phyloP scores from a whole-genome alignment of 2,113 vertebrate species.

The Platichthys flesus region DNA sequence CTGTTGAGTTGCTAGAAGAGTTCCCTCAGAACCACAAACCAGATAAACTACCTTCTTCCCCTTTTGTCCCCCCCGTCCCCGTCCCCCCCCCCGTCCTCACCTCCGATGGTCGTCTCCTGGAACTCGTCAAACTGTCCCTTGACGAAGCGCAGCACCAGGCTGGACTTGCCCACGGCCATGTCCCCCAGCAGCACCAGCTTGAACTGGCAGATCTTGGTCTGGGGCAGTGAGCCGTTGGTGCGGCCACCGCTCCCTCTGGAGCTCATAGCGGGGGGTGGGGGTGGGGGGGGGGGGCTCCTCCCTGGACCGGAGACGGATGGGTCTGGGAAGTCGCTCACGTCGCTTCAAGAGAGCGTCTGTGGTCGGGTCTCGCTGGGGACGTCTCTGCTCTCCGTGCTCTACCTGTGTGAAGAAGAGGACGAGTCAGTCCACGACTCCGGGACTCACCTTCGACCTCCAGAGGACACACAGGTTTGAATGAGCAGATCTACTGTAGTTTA shows the following conservation, averaged over 20 bases:
- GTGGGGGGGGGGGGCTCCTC: slow-evolving; percentile 56
- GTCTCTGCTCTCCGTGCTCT: slow-evolving; percentile 9
- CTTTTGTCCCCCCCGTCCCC: neutral
- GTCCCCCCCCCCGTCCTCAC: slow-evolving; percentile 64
- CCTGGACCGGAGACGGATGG: slow-evolving; percentile 30
- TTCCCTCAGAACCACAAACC: neutral
- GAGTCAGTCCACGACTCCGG: no score
- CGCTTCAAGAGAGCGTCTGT: neutral
- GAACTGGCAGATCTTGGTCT: slow-evolving; percentile 90
- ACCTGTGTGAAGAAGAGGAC: slow-evolving; percentile 1
- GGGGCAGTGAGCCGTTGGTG: slow-evolving; percentile 81
- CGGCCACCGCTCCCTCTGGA: slow-evolving; percentile 82
- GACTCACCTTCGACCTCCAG: no score
- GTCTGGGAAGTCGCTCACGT: slow-evolving; percentile 25
- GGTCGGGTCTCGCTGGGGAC: neutral
- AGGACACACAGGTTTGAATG: no score
- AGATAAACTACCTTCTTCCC: neutral
- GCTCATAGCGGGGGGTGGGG: slow-evolving; percentile 72
- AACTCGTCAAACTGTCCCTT: slow-evolving; percentile 89
- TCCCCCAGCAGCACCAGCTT: slow-evolving; percentile 88
- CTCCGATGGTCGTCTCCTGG: slow-evolving; percentile 89
- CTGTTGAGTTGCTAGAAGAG: no score
- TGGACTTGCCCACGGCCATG: slow-evolving; percentile 89
- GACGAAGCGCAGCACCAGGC: slow-evolving; percentile 87
- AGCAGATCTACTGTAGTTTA: neutral